phyloP scores from a whole-genome alignment of 2,113 vertebrate genomes.

The Trachemys scripta region DNA sequence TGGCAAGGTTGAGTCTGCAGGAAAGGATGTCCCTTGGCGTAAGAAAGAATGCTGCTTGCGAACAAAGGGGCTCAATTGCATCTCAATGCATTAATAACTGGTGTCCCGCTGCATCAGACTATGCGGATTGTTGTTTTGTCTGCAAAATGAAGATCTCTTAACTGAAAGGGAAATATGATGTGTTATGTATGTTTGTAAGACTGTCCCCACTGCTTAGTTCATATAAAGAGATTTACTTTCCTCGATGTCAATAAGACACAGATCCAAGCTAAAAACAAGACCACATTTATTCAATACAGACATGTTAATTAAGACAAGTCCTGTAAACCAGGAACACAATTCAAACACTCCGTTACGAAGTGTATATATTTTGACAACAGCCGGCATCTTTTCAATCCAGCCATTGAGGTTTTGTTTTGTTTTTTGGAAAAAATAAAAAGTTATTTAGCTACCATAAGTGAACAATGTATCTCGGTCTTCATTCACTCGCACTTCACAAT shows the following conservation, averaged over 20 bases:
- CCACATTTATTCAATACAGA: constrained; percentile 80
- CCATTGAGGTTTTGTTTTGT: constrained; percentile 70
- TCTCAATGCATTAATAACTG: constrained; percentile 65
- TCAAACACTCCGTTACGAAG: constrained; percentile 81
- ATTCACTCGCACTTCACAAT: constrained; percentile 29
- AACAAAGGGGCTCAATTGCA: constrained; percentile 75
- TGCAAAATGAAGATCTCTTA: constrained; percentile 59
- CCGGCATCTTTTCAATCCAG: constrained; percentile 42
- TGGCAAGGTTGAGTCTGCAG: constrained; percentile 9
- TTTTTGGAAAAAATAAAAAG: no score
- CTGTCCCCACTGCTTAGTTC: constrained; percentile 23
- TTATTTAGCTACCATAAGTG: constrained; percentile 59
- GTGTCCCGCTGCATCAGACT: constrained; percentile 64
- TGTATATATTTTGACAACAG: constrained; percentile 76
- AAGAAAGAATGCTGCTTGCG: constrained; percentile 45
- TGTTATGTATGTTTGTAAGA: not conserved
- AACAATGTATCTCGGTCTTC: constrained; percentile 60
- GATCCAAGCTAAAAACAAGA: constrained; percentile 71
- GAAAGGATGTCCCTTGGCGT: not conserved
- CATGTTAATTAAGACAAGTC: constrained; percentile 78
- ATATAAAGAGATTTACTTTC: not conserved
- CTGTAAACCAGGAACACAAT: constrained; percentile 78
- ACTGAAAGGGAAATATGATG: constrained; percentile 24
- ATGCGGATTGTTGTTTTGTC: constrained; percentile 42
- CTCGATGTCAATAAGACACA: constrained; percentile 51